phyloP scores from a whole-genome alignment of 2,113 vertebrate genomes.

The Callaeas wilsoni region DNA sequence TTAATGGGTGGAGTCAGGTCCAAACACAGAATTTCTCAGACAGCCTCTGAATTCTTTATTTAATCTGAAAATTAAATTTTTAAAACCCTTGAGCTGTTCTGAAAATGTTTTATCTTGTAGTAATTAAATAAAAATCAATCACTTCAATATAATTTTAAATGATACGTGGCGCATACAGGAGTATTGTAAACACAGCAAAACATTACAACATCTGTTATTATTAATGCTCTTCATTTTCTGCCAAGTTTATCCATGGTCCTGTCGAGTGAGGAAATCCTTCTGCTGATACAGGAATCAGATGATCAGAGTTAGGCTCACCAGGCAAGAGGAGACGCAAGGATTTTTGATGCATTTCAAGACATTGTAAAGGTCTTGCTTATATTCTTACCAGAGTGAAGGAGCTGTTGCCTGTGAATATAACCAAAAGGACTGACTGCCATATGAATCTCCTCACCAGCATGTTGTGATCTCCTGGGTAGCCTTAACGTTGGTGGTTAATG shows the following conservation, averaged over 20 bases:
- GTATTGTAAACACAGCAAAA: background rate
- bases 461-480: background rate
- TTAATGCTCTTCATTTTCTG: conserved; percentile 4
- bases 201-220: conserved; percentile 1
- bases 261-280: background rate
- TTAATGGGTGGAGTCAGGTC: background rate
- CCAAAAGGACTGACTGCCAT: background rate
- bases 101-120: background rate
- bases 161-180: background rate
- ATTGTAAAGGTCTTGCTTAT: background rate
- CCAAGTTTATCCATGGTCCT: background rate
- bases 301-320: background rate
- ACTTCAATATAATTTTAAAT: background rate
- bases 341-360: background rate
- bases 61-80: no score
- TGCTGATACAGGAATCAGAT: background rate
- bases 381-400: background rate
- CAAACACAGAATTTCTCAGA: background rate
- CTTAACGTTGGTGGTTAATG: background rate
- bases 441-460: background rate
- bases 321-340: background rate
- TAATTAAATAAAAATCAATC: conserved; percentile 28
- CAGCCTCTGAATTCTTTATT: background rate
- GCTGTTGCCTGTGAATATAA: background rate
- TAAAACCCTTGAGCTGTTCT: background rate